Evolutionary conservation across 2,797 vertebrate species (phyloP), one percentile per base, ranked within the genome.

Genomic region (Cirrhinus molitorella): DNA sequence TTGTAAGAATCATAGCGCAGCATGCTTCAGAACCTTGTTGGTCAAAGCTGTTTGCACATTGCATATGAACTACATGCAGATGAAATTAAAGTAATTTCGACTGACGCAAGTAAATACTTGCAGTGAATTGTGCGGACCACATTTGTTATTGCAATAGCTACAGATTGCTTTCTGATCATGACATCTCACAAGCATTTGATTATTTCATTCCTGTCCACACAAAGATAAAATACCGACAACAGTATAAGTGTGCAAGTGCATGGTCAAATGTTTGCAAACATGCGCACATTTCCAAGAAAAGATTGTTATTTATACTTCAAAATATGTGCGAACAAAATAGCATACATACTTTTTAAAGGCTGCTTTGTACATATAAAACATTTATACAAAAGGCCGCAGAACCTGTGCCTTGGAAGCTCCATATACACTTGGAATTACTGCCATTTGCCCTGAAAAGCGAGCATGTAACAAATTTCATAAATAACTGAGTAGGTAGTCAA

Each of bases 401-500:
- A 63, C 43, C 11, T 47, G n/a, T 51, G 61, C 21, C 45, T 49
- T 43, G 12, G 17, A 45, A 43, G 37, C 19, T 17, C 55, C 25
- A 75, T 11, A 17, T 67, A 31, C 34, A 28, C 11, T 61, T 63
- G 47, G 45, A 74, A 76, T 76, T 49, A 67, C 6, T 21, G 45
- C 61, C 21, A 67, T 76, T 43, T 68, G 49, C 51, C 25, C 51
- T 34, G 53, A 66, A 34, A 68, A 67, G 34, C 3, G 5, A 43
- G 7, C 1, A 4, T 73, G 25, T 82, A 82, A 67, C 47, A 82
- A 21, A 75, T 66, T 77, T 68, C 63, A 83, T 83, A 83, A 76
- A 83, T 76, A 83, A 59, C 61, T 25, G 25, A 83, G 65, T 68
- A 77, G 34, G 63, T 49, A 45, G 76, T 70, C 12, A 76, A 14